Base-by-base conservation (phyloP, 1,140 invertebrate species). In the Brachionus angularis region DNA sequence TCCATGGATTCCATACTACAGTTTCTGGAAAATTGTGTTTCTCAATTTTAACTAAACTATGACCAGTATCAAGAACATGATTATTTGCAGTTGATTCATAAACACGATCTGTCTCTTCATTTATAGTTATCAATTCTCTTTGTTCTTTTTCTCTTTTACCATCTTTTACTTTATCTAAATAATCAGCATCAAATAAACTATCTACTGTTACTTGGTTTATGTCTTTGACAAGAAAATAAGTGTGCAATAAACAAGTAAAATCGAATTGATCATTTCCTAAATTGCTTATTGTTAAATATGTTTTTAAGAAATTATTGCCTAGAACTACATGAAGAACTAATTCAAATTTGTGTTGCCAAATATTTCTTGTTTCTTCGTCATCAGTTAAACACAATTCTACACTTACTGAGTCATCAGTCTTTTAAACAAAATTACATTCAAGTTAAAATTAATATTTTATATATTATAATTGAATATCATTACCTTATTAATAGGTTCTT, bases 1-100 rank as follows among this genome's bases (percentile, higher is more conserved):
- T 84, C 92, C 93, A 96, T 3, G 93, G 93, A 85, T 96, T 96
- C 93, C 93, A 96, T 52, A 96, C 86, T 73, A 96, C 92, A 62
- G 90, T 93, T 77, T 93, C 91, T 1, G 91, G 90, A 79, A 94
- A 91, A 83, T 94, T 94, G 78, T 91, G 91, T 79, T 93, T 94
- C 77, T 91, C 89, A 76, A 95, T 87, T 74, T 89, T 85, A 88
- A 93, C 91, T 82, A 91, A 92, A 50, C 90, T 83, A 5, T 90
- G 89, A 71, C 90, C 91, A 10, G 92, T 90, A 23, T 92, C 90
- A 81, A 95, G 91, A 77, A 91, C 89, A 80, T 93, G 90, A 78
- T 93, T 90, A 75, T 89, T 88, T 73, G 90, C 89, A 23, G 91
- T 93, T 78, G 92, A 91, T 80, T 91, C 90, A 82, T 94, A 94